Evolutionary conservation across 2,888 invertebrate species (phyloP).

Genomic region (Eledone cirrhosa): DNA sequence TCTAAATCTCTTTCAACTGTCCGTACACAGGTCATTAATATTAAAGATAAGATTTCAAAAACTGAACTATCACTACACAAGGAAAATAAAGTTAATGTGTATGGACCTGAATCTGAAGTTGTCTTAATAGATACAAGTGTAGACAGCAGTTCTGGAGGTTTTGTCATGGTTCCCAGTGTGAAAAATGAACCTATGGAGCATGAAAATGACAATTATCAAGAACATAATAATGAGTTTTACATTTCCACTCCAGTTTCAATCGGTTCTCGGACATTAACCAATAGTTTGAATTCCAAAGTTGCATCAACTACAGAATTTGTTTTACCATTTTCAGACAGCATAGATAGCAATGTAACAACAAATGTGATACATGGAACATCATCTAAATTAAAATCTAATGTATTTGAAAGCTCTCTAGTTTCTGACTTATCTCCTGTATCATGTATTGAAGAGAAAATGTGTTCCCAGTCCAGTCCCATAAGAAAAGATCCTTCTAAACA

Average conservation of each 20-base stretch:
- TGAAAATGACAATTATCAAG: not conserved
- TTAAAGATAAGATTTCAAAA: not conserved
- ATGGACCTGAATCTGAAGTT: not conserved
- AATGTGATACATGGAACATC: too few relatives aligned
- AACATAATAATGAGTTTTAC: not conserved
- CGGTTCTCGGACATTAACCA: not conserved
- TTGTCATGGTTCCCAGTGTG: not conserved
- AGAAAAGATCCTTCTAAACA: not conserved
- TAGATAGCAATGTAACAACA: not conserved
- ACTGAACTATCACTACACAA: not conserved
- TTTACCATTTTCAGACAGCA: not conserved
- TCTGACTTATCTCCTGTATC: conserved; percentile 1
- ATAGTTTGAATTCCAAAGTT: not conserved
- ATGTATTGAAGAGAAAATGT: not conserved
- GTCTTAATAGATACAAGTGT: not conserved
- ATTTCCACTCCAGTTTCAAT: not conserved
- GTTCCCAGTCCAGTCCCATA: conserved; percentile 12
- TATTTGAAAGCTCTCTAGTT: not conserved
- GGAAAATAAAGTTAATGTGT: not conserved
- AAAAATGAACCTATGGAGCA: not conserved
- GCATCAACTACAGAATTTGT: conserved; percentile 2
- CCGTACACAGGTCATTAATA: not conserved
- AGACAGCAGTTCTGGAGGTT: not conserved
- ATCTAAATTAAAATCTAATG: conserved; percentile 4
- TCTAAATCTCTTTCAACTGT: not conserved